Evolutionary conservation across 1,140 invertebrate genomes (phyloP), one percentile per base, ranked within the genome.

Genomic region (Heterodera schachtii): DNA sequence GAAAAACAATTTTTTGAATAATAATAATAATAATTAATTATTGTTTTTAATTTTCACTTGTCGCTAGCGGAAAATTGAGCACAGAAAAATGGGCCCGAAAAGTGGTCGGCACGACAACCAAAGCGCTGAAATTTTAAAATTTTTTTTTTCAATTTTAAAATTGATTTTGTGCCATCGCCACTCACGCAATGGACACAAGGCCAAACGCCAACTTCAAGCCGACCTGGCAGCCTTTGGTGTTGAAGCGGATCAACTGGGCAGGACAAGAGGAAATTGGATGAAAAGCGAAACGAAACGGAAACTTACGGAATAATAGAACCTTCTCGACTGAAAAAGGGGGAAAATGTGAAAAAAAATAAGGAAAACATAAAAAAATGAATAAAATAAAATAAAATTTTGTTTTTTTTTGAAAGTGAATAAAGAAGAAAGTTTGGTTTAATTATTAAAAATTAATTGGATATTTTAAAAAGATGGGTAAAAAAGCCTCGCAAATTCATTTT

Each of bases 71-170:
- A 44, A 66, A 1, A 64, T 74, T 57, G 31, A 74, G 47, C 46
- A 69, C n/a, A 43, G 80, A 81, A 69, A 64, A 81, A 76, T 66
- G 73, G 57, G 64, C 74, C 21, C 80, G 80, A 49, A 75, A 81
- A 21, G 21, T 9, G 52, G 75, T 70, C 66, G 75, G 21, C 43
- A 67, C 70, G 47, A 74, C 21, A 6, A 76, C 69, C 21, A 69
- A 8, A n/a, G 16, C 11, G 13, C 80, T 81, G 49, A 64, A n/a
- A 69, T n/a, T n/a, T n/a, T n/a, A n/a, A n/a, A n/a, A n/a, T n/a
- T n/a, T n/a, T n/a, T n/a, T n/a, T n/a, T n/a, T n/a, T n/a, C n/a
- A n/a, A n/a, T n/a, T n/a, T n/a, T n/a, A n/a, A n/a, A n/a, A n/a
- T n/a, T n/a, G n/a, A n/a, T n/a, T n/a, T n/a, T n/a, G n/a, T 9